These are phyloP conservation scores for Gymnocephalus cernua DNA, from an alignment of 2,113 vertebrate species.

Conservation along the genomic window DNA sequence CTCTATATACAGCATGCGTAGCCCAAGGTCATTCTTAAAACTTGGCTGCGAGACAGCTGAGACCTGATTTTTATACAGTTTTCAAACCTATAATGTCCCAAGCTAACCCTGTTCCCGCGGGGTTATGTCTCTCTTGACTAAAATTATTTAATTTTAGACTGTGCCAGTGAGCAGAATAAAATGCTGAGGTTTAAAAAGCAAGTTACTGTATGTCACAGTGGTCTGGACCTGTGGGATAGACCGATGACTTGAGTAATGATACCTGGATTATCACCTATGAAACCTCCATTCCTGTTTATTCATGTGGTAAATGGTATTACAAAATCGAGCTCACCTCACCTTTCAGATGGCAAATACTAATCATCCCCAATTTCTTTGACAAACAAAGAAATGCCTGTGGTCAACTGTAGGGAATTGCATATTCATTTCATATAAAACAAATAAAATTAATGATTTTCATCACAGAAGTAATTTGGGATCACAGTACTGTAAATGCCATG, in stretches of 20 bases:
- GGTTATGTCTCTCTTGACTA: slow-evolving; percentile 46
- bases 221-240: slow-evolving; percentile 26
- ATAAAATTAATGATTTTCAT: background rate
- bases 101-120: slow-evolving; percentile 41
- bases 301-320: slow-evolving; percentile 9
- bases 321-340: background rate
- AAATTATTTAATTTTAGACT: slow-evolving; percentile 49
- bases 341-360: background rate
- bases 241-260: slow-evolving; percentile 22
- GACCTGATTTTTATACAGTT: slow-evolving; percentile 53
- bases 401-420: background rate
- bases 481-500: background rate
- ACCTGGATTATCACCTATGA: slow-evolving; percentile 12
- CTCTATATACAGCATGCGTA: background rate
- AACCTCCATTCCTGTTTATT: background rate
- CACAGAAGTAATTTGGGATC: background rate
- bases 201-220: slow-evolving; percentile 29
- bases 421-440: background rate
- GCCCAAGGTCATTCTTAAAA: slow-evolving; percentile 41
- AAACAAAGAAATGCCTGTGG: background rate
- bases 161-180: slow-evolving; percentile 36
- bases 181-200: slow-evolving; percentile 40
- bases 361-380: background rate
- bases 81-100: slow-evolving; percentile 38
- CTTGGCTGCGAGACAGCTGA: slow-evolving; percentile 30